These are phyloP conservation scores for Felis chaus DNA, from an alignment of 2,113 vertebrate species.

Conservation along the genomic window DNA sequence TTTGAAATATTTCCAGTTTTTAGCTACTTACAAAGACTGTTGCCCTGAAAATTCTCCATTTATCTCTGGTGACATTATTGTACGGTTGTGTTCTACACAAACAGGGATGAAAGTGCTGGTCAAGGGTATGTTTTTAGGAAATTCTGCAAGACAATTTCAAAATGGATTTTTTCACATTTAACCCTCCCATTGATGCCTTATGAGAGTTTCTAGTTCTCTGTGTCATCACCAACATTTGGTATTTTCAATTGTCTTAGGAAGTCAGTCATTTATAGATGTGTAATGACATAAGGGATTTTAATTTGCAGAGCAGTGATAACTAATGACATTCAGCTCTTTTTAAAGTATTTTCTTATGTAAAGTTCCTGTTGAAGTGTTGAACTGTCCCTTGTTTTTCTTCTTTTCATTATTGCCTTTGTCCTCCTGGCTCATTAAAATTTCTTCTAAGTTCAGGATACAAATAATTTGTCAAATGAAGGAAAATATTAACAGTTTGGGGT, in stretches of 20 bases:
- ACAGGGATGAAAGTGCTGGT: background rate
- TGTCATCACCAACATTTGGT: background rate
- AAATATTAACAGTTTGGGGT: background rate
- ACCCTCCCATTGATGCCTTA: background rate
- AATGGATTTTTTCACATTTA: background rate
- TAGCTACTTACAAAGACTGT: background rate
- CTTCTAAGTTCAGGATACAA: background rate
- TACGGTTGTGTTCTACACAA: background rate
- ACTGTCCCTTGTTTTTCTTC: background rate
- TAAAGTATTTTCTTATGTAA: background rate
- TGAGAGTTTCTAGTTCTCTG: background rate
- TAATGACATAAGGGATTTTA: background rate
- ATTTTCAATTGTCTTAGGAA: slow-evolving; percentile 3
- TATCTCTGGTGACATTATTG: background rate
- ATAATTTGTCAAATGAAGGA: background rate
- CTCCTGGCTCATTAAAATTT: background rate
- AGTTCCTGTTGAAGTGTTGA: background rate
- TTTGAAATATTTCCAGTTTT: background rate
- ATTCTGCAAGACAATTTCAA: background rate
- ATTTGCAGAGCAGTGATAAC: background rate
- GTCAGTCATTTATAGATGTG: background rate
- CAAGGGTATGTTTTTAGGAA: background rate
- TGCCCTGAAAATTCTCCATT: background rate
- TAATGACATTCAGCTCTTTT: background rate
- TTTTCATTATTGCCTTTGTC: background rate